Conservation (phyloP, 2,113 vertebrate genomes). For the Oryzias celebensis region DNA sequence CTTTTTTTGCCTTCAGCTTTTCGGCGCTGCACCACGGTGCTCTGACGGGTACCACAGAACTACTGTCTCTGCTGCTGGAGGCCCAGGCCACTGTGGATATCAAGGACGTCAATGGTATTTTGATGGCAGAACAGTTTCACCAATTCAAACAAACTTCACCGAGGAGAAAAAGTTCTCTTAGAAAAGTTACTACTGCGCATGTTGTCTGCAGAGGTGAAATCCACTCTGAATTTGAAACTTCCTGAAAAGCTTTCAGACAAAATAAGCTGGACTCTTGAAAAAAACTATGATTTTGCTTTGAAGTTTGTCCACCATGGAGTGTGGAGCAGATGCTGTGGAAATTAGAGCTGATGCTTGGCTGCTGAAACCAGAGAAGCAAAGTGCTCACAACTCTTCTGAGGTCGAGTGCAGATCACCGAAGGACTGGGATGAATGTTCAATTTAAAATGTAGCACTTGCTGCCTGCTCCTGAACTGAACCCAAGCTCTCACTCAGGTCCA, state of each 20-base stretch:
- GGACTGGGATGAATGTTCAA: constrained; percentile 1
- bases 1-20: constrained; percentile 77
- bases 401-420: not conserved
- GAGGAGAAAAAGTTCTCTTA: not conserved
- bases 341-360: constrained; percentile 12
- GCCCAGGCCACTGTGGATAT: constrained; percentile 93
- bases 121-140: constrained; percentile 3
- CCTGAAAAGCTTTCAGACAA: constrained; percentile 30
- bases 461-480: not conserved
- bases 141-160: not conserved
- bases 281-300: constrained; percentile 51
- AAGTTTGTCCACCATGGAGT: constrained; percentile 33
- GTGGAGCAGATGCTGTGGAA: constrained; percentile 10
- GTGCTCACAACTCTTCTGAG: constrained; percentile 8
- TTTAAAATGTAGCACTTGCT: not conserved
- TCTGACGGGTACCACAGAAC: constrained; percentile 90
- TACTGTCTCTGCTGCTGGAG: constrained; percentile 90
- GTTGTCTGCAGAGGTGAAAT: not conserved
- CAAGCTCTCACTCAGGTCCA: not conserved
- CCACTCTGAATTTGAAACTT: constrained; percentile 21
- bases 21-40: constrained; percentile 92
- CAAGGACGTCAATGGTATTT: constrained; percentile 92
- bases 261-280: constrained; percentile 46
- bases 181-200: not conserved
- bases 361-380: constrained; percentile 14